Evolutionary conservation across 2,797 vertebrate species (phyloP).

Genomic region (Setipinna tenuifilis): DNA sequence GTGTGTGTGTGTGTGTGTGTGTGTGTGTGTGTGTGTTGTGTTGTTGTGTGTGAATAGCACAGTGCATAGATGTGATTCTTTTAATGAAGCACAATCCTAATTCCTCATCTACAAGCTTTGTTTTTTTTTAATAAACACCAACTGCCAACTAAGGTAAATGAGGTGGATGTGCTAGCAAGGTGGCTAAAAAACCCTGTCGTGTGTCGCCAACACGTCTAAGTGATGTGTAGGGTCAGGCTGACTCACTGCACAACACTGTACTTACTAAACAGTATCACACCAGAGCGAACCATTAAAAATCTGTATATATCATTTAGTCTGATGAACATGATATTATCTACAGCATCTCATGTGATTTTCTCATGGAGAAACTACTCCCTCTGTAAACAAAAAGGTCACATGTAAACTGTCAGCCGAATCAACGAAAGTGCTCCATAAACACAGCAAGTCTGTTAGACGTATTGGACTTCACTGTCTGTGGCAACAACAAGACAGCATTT

Average conservation of each 20-base stretch:
- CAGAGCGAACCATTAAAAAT: too few species aligned
- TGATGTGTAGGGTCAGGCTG: too few species aligned
- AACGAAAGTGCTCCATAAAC: not conserved
- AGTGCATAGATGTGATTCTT: not conserved
- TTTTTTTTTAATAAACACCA: too few species aligned
- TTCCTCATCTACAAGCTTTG: too few species aligned
- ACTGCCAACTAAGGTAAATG: too few species aligned
- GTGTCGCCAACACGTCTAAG: too few species aligned
- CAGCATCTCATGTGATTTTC: not conserved
- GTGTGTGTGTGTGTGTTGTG: not conserved
- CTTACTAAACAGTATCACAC: too few species aligned
- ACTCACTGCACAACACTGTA: too few species aligned
- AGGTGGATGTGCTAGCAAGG: too few species aligned
- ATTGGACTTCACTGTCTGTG: not conserved
- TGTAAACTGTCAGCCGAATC: not conserved
- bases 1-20: not conserved
- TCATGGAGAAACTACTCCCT: not conserved
- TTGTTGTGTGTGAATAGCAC: not conserved
- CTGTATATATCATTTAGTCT: too few species aligned
- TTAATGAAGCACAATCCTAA: not conserved
- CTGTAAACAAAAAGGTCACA: not conserved
- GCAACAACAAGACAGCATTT: slow-evolving; percentile 2
- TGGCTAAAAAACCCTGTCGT: too few species aligned
- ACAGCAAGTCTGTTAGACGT: not conserved
- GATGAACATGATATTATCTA: too few species aligned